phyloP scores from a whole-genome alignment of 2,113 vertebrate genomes.

The Alosa alosa region DNA sequence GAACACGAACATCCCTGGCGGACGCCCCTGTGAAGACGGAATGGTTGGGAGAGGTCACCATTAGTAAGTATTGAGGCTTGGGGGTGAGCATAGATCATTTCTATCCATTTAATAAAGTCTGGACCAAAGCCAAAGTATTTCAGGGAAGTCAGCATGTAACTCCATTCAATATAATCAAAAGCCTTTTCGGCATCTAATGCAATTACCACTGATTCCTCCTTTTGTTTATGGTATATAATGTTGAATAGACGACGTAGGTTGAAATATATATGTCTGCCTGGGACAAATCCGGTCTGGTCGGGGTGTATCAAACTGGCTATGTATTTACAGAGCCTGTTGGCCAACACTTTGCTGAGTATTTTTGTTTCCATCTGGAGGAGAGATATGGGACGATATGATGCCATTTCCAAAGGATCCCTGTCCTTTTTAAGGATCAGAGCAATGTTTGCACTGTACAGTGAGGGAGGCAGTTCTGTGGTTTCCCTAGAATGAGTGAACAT shows the following conservation, averaged over 20 bases:
- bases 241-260: slow-evolving; percentile 19
- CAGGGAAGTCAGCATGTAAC: not conserved
- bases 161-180: slow-evolving; percentile 24
- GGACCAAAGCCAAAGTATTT: slow-evolving; percentile 16
- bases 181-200: slow-evolving; percentile 19
- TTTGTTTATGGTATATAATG: not conserved
- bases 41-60: slow-evolving; percentile 7
- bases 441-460: slow-evolving; percentile 19
- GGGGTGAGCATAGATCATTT: slow-evolving; percentile 23
- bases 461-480: not conserved
- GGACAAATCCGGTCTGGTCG: slow-evolving; percentile 10
- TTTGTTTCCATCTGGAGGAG: too few species aligned
- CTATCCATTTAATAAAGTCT: slow-evolving; percentile 20
- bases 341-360: too few species aligned
- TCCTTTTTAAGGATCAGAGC: slow-evolving; percentile 14
- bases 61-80: slow-evolving; percentile 14
- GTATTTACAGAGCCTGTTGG: not conserved
- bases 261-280: not conserved
- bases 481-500: slow-evolving; percentile 21
- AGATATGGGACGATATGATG: too few species aligned
- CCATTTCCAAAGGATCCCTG: too few species aligned
- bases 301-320: slow-evolving; percentile 8
- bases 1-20: slow-evolving; percentile 1
- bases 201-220: too few species aligned
- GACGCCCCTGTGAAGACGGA: slow-evolving; percentile 8